These are phyloP conservation scores for Callionymus lyra DNA, from an alignment of 2,113 vertebrate genomes.

Conservation along the genomic window DNA sequence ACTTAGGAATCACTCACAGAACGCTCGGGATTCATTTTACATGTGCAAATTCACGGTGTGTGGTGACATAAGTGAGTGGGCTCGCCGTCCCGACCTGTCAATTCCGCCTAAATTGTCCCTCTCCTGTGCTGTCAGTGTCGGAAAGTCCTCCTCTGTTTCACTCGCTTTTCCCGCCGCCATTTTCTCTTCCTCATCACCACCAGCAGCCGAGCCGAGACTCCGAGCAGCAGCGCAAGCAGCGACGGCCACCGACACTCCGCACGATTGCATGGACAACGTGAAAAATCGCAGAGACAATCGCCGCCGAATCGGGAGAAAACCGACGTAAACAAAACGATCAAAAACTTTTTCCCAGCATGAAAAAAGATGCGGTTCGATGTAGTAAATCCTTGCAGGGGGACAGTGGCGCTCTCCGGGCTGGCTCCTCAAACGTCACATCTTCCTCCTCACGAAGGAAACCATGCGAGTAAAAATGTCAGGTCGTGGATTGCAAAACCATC, in stretches of 20 bases:
- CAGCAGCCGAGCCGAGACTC: slow-evolving; percentile 78
- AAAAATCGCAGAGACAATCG: slow-evolving; percentile 58
- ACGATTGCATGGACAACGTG: slow-evolving; percentile 92
- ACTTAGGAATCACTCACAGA: slow-evolving; percentile 57
- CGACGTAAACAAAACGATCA: slow-evolving; percentile 33
- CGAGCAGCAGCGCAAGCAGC: slow-evolving; percentile 72
- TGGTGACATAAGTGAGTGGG: slow-evolving; percentile 20
- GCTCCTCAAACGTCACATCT: slow-evolving; percentile 65
- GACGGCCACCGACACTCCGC: slow-evolving; percentile 87
- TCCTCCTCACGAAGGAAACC: slow-evolving; percentile 44
- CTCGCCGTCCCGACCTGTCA: slow-evolving; percentile 77
- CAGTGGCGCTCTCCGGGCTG: slow-evolving; percentile 51
- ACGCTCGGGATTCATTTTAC: slow-evolving; percentile 19
- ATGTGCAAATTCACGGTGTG: slow-evolving; percentile 21
- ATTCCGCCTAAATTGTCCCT: slow-evolving; percentile 80
- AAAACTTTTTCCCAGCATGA: slow-evolving; percentile 61
- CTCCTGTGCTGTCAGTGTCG: slow-evolving; percentile 91
- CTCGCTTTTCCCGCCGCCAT: slow-evolving; percentile 98
- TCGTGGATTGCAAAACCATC: slow-evolving; percentile 24
- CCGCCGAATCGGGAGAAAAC: slow-evolving; percentile 50
- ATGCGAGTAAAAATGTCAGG: slow-evolving; percentile 23
- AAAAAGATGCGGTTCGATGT: slow-evolving; percentile 59
- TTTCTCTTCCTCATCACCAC: slow-evolving; percentile 99
- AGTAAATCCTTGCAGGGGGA: slow-evolving; percentile 65
- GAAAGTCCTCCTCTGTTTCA: slow-evolving; percentile 96